These are phyloP conservation scores for Tyria jacobaeae DNA, from an alignment of 2,888 invertebrate species.

Conservation along the genomic window DNA sequence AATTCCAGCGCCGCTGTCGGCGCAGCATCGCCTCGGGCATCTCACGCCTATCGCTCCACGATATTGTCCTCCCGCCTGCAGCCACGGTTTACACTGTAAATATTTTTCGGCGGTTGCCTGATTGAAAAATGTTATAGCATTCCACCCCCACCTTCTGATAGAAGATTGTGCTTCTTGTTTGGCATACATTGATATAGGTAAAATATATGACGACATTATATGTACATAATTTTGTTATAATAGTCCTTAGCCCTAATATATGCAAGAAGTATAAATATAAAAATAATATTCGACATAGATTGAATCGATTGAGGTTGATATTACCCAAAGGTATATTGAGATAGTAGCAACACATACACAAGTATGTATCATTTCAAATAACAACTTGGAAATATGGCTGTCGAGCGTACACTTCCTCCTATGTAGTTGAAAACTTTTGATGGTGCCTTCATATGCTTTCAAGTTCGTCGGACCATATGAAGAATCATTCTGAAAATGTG, in stretches of 20 bases:
- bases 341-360: slow-evolving; percentile 52
- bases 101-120: slow-evolving; percentile 84
- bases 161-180: slow-evolving; percentile 75
- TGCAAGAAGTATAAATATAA: slow-evolving; percentile 29
- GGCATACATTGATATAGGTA: slow-evolving; percentile 68
- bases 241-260: slow-evolving; percentile 23
- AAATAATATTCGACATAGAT: background rate
- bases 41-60: slow-evolving; percentile 76
- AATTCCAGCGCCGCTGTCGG: slow-evolving; percentile 71
- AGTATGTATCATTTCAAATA: slow-evolving; percentile 58
- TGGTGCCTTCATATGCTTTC: slow-evolving; percentile 45
- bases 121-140: slow-evolving; percentile 85
- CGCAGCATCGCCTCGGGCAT: slow-evolving; percentile 74
- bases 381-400: slow-evolving; percentile 60
- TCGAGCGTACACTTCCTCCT: slow-evolving; percentile 51
- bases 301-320: background rate
- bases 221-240: too few species aligned
- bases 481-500: slow-evolving; percentile 13
- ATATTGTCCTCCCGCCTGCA: slow-evolving; percentile 80
- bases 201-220: slow-evolving; percentile 38
- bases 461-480: slow-evolving; percentile 23
- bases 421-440: slow-evolving; percentile 61
- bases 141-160: slow-evolving; percentile 75
- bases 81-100: slow-evolving; percentile 85
- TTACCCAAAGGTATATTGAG: slow-evolving; percentile 30